These are phyloP conservation scores for Rhizoglyphus robini DNA, from an alignment of 1,140 invertebrate species.

Conservation along the genomic window DNA sequence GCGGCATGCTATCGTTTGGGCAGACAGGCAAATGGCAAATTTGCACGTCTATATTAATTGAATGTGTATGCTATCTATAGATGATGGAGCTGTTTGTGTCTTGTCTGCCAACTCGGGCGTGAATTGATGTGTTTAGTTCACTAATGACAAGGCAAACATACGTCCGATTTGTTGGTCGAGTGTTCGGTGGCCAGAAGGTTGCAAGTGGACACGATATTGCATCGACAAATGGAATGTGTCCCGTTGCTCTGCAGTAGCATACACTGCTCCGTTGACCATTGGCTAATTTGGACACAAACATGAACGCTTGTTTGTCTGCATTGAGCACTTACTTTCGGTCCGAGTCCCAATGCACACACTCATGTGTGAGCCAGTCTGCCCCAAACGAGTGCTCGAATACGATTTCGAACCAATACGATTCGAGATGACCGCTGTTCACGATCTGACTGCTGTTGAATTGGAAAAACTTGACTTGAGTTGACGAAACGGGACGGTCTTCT, in stretches of 20 bases:
- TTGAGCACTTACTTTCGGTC: neutral
- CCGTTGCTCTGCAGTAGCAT: neutral
- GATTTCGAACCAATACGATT: neutral
- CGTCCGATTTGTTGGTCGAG: neutral
- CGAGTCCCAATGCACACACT: conserved; percentile 13
- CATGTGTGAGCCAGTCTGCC: neutral
- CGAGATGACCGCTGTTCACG: neutral
- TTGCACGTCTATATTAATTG: conserved; percentile 3
- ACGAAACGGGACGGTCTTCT: too few relatives aligned
- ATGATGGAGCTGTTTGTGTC: too few relatives aligned
- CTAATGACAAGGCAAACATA: neutral
- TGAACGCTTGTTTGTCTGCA: neutral
- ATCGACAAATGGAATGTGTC: conserved; percentile 7
- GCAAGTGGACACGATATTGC: neutral
- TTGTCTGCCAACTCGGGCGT: too few relatives aligned
- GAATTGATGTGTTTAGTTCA: neutral
- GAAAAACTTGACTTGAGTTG: neutral
- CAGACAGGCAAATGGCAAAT: too few relatives aligned
- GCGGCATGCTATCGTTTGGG: too few relatives aligned
- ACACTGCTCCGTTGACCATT: conserved; percentile 11
- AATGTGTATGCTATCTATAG: neutral
- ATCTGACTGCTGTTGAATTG: neutral
- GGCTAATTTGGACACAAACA: neutral
- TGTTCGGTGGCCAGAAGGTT: neutral
- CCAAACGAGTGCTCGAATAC: neutral